These are phyloP conservation scores for Drosophila putrida DNA, from an alignment of 2,888 invertebrate genomes.

Conservation along the genomic window DNA sequence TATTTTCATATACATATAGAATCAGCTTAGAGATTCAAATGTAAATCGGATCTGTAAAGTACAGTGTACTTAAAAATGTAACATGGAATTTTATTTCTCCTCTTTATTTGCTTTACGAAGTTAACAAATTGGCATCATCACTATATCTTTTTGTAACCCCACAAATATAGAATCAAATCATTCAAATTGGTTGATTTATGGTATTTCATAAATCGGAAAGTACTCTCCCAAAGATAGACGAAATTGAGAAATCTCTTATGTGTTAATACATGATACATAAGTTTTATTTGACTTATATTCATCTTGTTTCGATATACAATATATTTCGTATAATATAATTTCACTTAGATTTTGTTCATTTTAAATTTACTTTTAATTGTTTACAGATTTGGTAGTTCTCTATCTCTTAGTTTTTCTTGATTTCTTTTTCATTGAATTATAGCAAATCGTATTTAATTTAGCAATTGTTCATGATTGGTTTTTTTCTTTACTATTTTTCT, in stretches of 20 bases:
- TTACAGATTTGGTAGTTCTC: slow-evolving; percentile 62
- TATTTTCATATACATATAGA: no score
- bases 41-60: no score
- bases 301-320: slow-evolving; percentile 78
- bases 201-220: no score
- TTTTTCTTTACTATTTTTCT: slow-evolving; percentile 36
- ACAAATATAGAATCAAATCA: no score
- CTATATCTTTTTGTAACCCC: no score
- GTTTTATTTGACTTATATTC: slow-evolving; percentile 77
- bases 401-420: slow-evolving; percentile 21
- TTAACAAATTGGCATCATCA: no score
- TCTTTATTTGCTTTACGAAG: no score
- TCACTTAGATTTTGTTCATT: slow-evolving; percentile 69
- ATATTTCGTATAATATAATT: slow-evolving; percentile 77
- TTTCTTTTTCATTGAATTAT: slow-evolving; percentile 61
- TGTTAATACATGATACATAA: slow-evolving; percentile 76
- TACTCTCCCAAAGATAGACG: not conserved
- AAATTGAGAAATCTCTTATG: slow-evolving; percentile 14
- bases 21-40: no score
- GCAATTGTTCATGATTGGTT: slow-evolving; percentile 55
- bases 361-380: slow-evolving; percentile 54
- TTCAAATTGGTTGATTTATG: no score
- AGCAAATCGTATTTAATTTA: slow-evolving; percentile 71
- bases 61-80: no score
- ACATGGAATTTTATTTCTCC: no score